Percentiles rank a stretch among this genome's conserved stretches.
Evolutionary conservation across 2,888 invertebrate genomes (phyloP).

Genomic region (Metopia argyrocephala): DNA sequence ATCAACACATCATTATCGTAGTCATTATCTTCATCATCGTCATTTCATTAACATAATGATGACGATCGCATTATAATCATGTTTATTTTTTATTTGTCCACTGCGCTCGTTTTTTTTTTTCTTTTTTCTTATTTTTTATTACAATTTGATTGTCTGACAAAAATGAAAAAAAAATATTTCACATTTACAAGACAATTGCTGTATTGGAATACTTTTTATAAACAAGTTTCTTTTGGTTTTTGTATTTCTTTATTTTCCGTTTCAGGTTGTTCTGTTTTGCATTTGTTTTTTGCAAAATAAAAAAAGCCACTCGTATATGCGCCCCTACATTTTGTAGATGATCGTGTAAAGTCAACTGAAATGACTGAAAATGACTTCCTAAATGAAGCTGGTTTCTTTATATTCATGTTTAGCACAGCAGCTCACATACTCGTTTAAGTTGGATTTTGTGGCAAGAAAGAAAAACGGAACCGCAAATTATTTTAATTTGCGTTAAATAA

Average conservation of each 20-base stretch:
- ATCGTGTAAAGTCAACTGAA: constrained; percentile 46
- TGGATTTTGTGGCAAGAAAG: background rate
- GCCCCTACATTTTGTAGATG: constrained; percentile 36
- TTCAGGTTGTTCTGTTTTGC: constrained; percentile 5
- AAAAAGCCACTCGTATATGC: background rate
- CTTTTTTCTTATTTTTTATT: no score
- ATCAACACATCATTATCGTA: background rate
- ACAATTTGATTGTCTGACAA: constrained; percentile 45
- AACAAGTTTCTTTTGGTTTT: constrained; percentile 46
- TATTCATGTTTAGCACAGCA: no score
- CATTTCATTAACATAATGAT: no score
- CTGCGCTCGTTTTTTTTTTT: no score
- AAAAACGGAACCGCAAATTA: constrained; percentile 69
- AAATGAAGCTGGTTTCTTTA: constrained; percentile 43
- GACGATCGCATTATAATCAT: constrained; percentile 40
- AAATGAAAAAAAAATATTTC: constrained; percentile 38
- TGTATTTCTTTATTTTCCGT: background rate
- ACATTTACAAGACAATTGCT: constrained; percentile 39
- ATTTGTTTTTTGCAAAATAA: background rate
- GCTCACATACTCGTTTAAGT: no score
- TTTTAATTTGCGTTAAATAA: constrained; percentile 69
- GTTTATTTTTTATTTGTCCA: constrained; percentile 50
- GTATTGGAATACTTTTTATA: constrained; percentile 37
- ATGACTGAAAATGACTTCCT: constrained; percentile 45
- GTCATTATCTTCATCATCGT: constrained; percentile 20